These are phyloP conservation scores for Drosophila lacteicornis DNA, from an alignment of 1,140 invertebrate species.

Conservation along the genomic window DNA sequence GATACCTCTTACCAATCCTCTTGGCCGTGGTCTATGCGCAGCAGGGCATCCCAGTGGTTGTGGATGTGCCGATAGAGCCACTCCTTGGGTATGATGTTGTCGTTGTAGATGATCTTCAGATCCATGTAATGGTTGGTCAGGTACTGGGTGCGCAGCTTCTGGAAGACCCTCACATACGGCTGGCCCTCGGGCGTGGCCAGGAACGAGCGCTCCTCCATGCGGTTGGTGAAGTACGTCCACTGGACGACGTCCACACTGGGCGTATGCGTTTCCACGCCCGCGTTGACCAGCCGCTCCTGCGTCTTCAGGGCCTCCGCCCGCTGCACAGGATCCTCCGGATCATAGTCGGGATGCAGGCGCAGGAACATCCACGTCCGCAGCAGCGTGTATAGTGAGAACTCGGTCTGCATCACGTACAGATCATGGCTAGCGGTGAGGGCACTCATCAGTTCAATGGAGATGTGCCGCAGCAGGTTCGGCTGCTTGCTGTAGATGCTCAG, in stretches of 20 bases:
- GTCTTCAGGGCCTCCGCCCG: constrained; percentile 55
- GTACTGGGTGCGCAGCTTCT: constrained; percentile 89
- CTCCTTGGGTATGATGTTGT: constrained; percentile 89
- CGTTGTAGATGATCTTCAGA: constrained; percentile 88
- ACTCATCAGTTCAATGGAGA: constrained; percentile 89
- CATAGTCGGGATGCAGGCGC: constrained; percentile 79
- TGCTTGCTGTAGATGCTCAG: constrained; percentile 87
- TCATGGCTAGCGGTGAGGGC: constrained; percentile 88
- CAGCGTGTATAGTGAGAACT: constrained; percentile 92
- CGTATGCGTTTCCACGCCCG: constrained; percentile 70
- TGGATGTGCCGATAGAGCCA: constrained; percentile 89
- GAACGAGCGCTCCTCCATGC: constrained; percentile 86
- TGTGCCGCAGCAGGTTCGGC: constrained; percentile 86
- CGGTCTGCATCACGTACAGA: constrained; percentile 92
- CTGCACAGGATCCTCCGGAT: constrained; percentile 71
- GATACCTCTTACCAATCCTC: constrained; percentile 87
- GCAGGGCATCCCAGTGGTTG: constrained; percentile 90
- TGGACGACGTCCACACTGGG: constrained; percentile 67
- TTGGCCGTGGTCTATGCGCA: constrained; percentile 89
- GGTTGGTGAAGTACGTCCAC: constrained; percentile 69
- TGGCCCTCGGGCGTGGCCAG: constrained; percentile 87
- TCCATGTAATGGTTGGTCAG: constrained; percentile 90
- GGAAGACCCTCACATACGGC: constrained; percentile 87
- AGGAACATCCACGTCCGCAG: constrained; percentile 89
- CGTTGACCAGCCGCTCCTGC: constrained; percentile 58